phyloP scores from a whole-genome alignment of 2,888 invertebrate genomes.

The Acholoe squamosa region DNA sequence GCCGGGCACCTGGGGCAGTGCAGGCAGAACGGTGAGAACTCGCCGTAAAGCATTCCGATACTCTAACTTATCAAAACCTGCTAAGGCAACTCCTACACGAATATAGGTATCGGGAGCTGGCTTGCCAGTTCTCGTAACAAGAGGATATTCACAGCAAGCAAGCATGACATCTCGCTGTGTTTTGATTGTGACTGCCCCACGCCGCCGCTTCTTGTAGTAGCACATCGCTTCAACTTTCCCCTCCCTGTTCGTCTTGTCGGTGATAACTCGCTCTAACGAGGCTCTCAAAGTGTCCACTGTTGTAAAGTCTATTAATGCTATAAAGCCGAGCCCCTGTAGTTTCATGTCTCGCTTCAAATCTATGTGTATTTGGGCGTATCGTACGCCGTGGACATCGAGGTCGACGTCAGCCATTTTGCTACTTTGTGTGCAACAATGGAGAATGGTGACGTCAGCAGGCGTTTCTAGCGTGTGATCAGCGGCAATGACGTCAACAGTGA shows the following conservation, averaged over 20 bases:
- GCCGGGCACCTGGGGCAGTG: neutral
- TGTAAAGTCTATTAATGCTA: conserved; percentile 38
- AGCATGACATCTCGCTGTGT: conserved; percentile 55
- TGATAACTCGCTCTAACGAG: conserved; percentile 36
- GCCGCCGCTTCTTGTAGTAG: conserved; percentile 51
- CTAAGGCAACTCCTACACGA: neutral
- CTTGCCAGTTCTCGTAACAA: conserved; percentile 36
- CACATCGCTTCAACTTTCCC: conserved; percentile 48
- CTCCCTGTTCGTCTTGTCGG: conserved; percentile 15
- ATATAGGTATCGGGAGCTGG: conserved; percentile 36
- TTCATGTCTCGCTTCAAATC: conserved; percentile 45
- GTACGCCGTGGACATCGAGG: conserved; percentile 39
- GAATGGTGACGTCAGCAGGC: conserved; percentile 41
- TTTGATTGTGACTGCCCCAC: conserved; percentile 24
- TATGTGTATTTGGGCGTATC: conserved; percentile 35
- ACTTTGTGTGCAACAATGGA: conserved; percentile 30
- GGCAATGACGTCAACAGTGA: conserved; percentile 43
- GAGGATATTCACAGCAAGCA: conserved; percentile 50
- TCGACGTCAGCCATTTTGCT: conserved; percentile 59
- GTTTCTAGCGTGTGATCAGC: conserved; percentile 43
- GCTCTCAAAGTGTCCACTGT: conserved; percentile 46
- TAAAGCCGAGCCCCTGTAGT: conserved; percentile 12
- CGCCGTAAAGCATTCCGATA: neutral
- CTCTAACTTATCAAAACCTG: neutral
- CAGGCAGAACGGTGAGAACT: neutral